Evolutionary conservation across 2,888 invertebrate species (phyloP), one percentile per base, ranked within the genome.

Genomic region (Adelognathus sp.): DNA sequence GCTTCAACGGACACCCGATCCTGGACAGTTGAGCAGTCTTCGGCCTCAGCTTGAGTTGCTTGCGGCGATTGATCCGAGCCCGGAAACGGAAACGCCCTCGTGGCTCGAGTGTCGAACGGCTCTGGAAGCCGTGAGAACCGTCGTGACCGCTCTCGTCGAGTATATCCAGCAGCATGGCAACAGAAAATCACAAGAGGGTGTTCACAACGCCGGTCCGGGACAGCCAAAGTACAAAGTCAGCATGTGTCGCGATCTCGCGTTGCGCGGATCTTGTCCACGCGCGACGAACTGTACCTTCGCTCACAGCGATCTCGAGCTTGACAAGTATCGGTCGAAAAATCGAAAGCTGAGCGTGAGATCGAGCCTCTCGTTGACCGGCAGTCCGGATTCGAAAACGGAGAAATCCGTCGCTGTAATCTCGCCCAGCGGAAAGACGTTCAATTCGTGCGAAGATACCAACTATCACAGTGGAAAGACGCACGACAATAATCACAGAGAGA

Each of bases 261-360:
- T 95, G 24, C 93, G 96, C 11, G 95, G 96, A 0, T 95, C 94
- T 79, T 98, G 98, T 89, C 98, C 98, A 0, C 93, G 98, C 7
- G 97, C 97, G 3, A 94, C 94, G 50, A 95, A 95, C 85, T 98
- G 98, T 91, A 97, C 97, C 0, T 98, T 98, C 92, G 97, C 98
- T 4, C 98, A 98, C 91, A 96, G 97, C 0, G 96, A 96, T 82
- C 96, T 97, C 81, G 98, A 98, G 91, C 92, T 98, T 41, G 98
- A 98, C 87, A 96, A 96, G 95, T 95, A 95, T 87, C 92, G 95
- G 67, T 94, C 95, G 3, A 95, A 95, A 86, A 95, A 93, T 87
- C 92, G 95, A 14, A 95, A 95, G 89, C 92, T 93, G 9, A 91
- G 90, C 63, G 82, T 89, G 21, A 88, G 91, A 71, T 85, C 89